These are phyloP conservation scores for Megastigmus dorsalis DNA, from an alignment of 2,888 invertebrate species.

Conservation along the genomic window DNA sequence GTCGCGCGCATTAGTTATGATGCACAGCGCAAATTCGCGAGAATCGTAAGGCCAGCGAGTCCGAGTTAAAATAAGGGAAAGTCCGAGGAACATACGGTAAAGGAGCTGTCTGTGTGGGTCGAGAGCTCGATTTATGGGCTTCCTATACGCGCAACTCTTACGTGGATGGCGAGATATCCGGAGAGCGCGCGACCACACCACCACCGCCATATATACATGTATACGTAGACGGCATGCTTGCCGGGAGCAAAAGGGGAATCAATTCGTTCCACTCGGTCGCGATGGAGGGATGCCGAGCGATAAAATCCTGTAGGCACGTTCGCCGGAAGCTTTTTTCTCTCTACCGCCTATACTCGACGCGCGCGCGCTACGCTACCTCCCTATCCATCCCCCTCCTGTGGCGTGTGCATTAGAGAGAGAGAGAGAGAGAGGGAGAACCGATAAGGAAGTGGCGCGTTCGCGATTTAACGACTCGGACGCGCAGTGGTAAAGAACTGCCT, in stretches of 20 bases:
- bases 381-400: constrained; percentile 31
- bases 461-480: constrained; percentile 35
- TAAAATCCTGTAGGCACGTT: constrained; percentile 38
- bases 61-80: neutral
- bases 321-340: constrained; percentile 22
- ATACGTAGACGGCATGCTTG: too few species aligned
- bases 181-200: too few species aligned
- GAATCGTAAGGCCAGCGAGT: too few species aligned
- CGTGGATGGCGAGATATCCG: constrained; percentile 21
- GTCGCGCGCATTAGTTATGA: too few species aligned
- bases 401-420: too few species aligned
- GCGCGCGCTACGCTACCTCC: neutral
- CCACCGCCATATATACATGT: too few species aligned
- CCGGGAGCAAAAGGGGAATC: constrained; percentile 2
- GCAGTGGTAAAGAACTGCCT: too few species aligned
- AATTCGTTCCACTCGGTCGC: constrained; percentile 39
- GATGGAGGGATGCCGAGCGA: neutral
- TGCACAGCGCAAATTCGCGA: too few species aligned
- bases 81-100: too few species aligned
- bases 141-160: neutral
- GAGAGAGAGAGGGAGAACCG: too few species aligned
- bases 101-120: too few species aligned
- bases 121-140: constrained; percentile 11
- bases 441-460: constrained; percentile 36
- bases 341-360: neutral